phyloP scores from a whole-genome alignment of 2,888 invertebrate species.

The Sesia bembeciformis region DNA sequence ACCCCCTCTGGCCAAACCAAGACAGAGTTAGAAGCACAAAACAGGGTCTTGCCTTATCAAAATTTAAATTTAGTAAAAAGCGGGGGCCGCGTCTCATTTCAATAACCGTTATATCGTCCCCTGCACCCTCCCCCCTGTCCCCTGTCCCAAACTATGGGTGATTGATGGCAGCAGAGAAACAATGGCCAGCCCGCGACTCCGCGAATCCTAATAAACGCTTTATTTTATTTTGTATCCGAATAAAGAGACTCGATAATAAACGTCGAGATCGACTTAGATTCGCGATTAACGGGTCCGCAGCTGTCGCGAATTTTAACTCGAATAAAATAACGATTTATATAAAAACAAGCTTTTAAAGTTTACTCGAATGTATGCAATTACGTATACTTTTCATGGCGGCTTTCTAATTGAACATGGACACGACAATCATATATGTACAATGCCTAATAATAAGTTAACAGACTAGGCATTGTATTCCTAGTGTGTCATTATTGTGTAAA shows the following conservation, averaged over 20 bases:
- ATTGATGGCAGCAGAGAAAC: constrained; percentile 69
- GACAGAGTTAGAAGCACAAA: constrained; percentile 55
- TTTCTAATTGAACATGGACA: neutral
- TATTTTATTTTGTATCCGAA: constrained; percentile 64
- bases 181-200: constrained; percentile 62
- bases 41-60: constrained; percentile 72
- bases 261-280: constrained; percentile 60
- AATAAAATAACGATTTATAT: neutral
- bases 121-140: constrained; percentile 20
- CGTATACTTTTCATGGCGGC: neutral
- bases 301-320: constrained; percentile 32
- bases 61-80: constrained; percentile 74
- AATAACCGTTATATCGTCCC: constrained; percentile 70
- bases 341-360: neutral
- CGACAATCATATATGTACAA: too few species aligned
- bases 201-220: constrained; percentile 73
- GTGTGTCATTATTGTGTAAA: constrained; percentile 43
- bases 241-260: constrained; percentile 63
- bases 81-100: constrained; percentile 69
- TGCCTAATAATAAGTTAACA: neutral
- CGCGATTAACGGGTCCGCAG: constrained; percentile 45
- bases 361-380: neutral
- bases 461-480: constrained; percentile 3
- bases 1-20: constrained; percentile 52
- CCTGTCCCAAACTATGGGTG: constrained; percentile 48